These are phyloP conservation scores for Lasiurus borealis DNA, from an alignment of 2,113 vertebrate species.

Conservation along the genomic window DNA sequence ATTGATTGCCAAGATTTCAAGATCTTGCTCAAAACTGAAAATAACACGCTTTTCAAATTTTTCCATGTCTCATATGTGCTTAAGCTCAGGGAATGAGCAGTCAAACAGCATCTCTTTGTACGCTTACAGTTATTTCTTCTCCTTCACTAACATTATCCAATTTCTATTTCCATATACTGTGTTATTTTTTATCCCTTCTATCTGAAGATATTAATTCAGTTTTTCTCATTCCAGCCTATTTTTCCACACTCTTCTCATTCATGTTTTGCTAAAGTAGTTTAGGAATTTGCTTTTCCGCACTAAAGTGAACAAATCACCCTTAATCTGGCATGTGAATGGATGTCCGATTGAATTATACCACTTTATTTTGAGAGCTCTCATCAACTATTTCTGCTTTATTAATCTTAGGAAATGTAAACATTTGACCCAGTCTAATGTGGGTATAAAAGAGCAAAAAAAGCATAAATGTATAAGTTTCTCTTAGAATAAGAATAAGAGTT, in stretches of 20 bases:
- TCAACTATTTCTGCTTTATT: not conserved
- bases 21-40: slow-evolving; percentile 46
- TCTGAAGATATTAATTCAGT: not conserved
- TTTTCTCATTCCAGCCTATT: not conserved
- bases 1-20: slow-evolving; percentile 11
- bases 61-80: not conserved
- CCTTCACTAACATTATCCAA: not conserved
- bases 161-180: not conserved
- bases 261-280: slow-evolving; percentile 23
- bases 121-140: not conserved
- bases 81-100: not conserved
- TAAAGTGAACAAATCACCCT: not conserved
- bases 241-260: not conserved
- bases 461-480: not conserved
- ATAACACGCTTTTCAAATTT: not conserved
- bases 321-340: not conserved
- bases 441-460: not conserved
- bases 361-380: not conserved
- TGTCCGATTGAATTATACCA: not conserved
- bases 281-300: slow-evolving; percentile 50
- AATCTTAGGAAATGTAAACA: slow-evolving; percentile 29
- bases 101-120: not conserved
- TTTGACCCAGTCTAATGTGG: not conserved
- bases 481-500: not conserved
- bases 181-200: not conserved